Percentiles rank a stretch among this genome's conserved stretches.
These are phyloP conservation scores for Alcis repandata DNA, from an alignment of 2,888 invertebrate species.

Conservation along the genomic window DNA sequence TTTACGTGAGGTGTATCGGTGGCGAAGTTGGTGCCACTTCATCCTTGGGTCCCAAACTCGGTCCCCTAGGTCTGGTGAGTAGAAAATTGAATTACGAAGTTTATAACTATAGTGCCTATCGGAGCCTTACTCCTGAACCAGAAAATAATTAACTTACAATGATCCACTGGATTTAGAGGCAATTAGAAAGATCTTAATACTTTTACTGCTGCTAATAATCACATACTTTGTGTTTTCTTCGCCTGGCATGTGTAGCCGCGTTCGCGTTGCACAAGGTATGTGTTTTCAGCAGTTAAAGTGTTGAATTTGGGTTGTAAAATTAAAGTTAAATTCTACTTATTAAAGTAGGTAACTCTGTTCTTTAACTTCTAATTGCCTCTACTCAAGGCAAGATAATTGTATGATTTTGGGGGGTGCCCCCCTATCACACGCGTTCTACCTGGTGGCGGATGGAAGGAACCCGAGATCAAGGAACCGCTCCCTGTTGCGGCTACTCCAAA, in stretches of 20 bases:
- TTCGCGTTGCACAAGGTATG: too few species aligned
- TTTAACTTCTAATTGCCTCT: constrained; percentile 39
- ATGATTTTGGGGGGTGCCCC: constrained; percentile 86
- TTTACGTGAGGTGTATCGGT: constrained; percentile 98
- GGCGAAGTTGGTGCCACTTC: constrained; percentile 99
- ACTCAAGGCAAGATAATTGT: constrained; percentile 48
- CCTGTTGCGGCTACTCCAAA: constrained; percentile 87
- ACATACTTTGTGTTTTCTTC: too few species aligned
- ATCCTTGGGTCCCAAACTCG: constrained; percentile 99
- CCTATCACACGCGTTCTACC: constrained; percentile 88
- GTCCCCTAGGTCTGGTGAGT: constrained; percentile 99
- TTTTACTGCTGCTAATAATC: too few species aligned
- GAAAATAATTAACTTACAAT: too few species aligned
- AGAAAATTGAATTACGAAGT: constrained; percentile 27
- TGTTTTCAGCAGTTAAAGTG: too few species aligned
- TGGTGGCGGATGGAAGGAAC: constrained; percentile 88
- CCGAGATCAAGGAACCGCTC: constrained; percentile 85
- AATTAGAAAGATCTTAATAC: too few species aligned
- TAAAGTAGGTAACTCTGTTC: too few species aligned
- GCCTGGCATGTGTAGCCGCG: too few species aligned
- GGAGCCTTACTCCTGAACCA: too few species aligned
- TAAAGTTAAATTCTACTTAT: background rate
- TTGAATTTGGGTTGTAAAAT: too few species aligned
- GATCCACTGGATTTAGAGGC: too few species aligned
- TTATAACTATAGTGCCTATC: too few species aligned